Percentiles rank a stretch among this genome's conserved stretches.
Evolutionary conservation across 2,888 invertebrate species (phyloP).

Genomic region (Ypsolopha scabrella): DNA sequence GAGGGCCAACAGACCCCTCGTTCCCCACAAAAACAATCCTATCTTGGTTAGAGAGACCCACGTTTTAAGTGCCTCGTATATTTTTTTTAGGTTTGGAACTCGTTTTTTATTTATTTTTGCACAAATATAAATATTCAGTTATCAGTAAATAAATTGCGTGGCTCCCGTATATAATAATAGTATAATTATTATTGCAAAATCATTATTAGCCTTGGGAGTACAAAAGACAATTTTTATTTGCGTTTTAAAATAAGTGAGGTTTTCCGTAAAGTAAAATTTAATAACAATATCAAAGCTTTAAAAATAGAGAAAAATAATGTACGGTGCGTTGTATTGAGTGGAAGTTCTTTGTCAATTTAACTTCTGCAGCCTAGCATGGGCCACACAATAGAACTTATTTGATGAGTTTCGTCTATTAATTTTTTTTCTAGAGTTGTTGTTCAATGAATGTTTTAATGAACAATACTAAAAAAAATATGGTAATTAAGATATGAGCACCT

Average conservation of each 20-base stretch:
- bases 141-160: neutral
- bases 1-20: conserved; percentile 25
- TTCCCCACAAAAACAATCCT: conserved; percentile 45
- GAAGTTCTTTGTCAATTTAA: conserved; percentile 37
- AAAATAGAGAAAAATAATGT: neutral
- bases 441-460: no score
- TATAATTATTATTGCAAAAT: neutral
- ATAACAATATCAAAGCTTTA: neutral
- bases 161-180: no score
- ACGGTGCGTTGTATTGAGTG: neutral
- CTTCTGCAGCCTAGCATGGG: neutral
- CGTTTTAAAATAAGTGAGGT: conserved; percentile 3
- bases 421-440: no score
- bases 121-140: conserved; percentile 8
- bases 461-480: no score
- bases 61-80: conserved; percentile 7
- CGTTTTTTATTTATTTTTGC: conserved; percentile 1
- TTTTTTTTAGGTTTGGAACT: neutral
- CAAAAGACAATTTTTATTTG: no score
- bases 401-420: no score
- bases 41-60: conserved; percentile 24
- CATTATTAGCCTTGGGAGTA: conserved; percentile 2
- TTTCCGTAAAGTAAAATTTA: neutral
- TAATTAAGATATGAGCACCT: no score
- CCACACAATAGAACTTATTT: no score